Conservation (phyloP, 2,113 vertebrate species). For the Pithys albifrons region DNA sequence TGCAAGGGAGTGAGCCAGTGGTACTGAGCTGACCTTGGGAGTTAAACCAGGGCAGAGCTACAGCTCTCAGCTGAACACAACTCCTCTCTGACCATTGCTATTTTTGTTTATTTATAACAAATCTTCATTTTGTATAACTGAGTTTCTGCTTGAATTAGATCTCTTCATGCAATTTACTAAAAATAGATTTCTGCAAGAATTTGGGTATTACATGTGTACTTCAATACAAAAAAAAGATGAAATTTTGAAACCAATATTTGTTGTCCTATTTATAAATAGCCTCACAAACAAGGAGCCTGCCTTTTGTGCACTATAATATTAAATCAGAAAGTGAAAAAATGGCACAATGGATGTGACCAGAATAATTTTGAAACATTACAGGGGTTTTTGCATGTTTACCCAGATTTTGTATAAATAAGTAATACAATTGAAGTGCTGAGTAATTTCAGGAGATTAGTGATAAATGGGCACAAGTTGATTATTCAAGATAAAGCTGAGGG, state of each 20-base stretch:
- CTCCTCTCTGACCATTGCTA: not conserved
- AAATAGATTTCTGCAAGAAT: not conserved
- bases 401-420: constrained; percentile 19
- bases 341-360: not conserved
- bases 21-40: not conserved
- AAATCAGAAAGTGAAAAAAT: not conserved
- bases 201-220: not conserved
- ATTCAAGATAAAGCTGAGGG: constrained; percentile 26
- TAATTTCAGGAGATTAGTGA: constrained; percentile 48
- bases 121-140: not conserved
- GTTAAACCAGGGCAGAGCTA: not conserved
- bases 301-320: not conserved
- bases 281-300: not conserved
- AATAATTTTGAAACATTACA: constrained; percentile 4
- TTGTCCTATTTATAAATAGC: not conserved
- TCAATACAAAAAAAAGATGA: not conserved
- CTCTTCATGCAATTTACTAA: not conserved
- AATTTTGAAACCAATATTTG: not conserved
- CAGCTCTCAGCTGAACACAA: not conserved
- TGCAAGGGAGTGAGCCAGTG: fast-evolving
- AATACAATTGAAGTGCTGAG: constrained; percentile 2
- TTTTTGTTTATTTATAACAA: not conserved
- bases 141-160: not conserved
- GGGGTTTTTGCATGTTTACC: not conserved
- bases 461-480: constrained; percentile 31